Evolutionary conservation across 1,140 invertebrate genomes (phyloP).

Genomic region (honey bee (Apis mellifera)): DNA sequence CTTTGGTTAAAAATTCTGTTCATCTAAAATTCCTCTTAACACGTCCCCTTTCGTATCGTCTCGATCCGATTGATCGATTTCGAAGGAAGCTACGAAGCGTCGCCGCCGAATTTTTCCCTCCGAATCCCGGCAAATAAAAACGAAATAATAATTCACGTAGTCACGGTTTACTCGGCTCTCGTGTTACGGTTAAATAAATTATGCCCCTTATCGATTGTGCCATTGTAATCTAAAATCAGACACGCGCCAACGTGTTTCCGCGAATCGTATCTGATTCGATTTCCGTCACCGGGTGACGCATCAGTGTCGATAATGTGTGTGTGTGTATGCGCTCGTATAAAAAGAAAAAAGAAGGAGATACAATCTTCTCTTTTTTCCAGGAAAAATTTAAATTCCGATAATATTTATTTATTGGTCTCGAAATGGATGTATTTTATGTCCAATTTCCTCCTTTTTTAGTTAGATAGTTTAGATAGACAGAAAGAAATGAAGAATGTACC

Average conservation of each 20-base stretch:
- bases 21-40: too few species aligned
- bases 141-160: neutral
- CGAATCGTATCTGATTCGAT: slow-evolving; percentile 28
- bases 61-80: slow-evolving; percentile 31
- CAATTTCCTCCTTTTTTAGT: too few species aligned
- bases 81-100: too few species aligned
- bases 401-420: too few species aligned
- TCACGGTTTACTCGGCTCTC: slow-evolving; percentile 11
- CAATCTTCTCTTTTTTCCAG: neutral
- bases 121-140: too few species aligned
- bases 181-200: slow-evolving; percentile 42
- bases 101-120: neutral
- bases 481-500: neutral
- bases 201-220: slow-evolving; percentile 27
- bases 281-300: slow-evolving; percentile 15
- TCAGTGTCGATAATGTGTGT: too few species aligned
- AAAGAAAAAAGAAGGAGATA: neutral
- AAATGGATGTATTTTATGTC: too few species aligned
- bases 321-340: too few species aligned
- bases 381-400: neutral
- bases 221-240: slow-evolving; percentile 44
- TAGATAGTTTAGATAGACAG: neutral
- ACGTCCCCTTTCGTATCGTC: neutral
- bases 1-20: neutral
- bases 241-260: slow-evolving; percentile 20